Base-by-base conservation (phyloP, 2,113 vertebrate genomes). In the Calypte anna region DNA sequence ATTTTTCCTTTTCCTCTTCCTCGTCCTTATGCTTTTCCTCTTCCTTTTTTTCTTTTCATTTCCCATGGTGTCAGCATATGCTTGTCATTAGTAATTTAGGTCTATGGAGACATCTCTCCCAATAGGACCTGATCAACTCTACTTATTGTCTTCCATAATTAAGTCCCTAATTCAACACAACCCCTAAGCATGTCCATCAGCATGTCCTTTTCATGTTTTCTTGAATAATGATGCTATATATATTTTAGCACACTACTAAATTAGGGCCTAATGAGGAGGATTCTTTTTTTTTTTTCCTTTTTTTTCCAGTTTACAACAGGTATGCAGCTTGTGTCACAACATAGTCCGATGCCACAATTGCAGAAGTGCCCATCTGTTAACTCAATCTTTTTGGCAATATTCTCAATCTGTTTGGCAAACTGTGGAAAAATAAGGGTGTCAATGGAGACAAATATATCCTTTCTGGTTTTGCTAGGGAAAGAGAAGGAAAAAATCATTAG, bases 81-180 rank as follows among this genome's bases (percentile, higher is more conserved):
- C 28, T 31, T 69, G 5, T 31, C 63, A 59, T 77, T 88, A 91
- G 46, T 12, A 23, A 62, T n/a, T 83, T 48, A 44, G 25, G n/a
- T 83, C 63, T 48, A 14, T 36, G 13, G 82, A 24, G 33, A 62
- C 15, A 11, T 12, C 54, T 90, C 55, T 91, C 58, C 50, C 86
- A 82, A 90, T 66, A 93, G 10, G 43, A 94, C 38, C 46, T 74
- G 59, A 93, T 95, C 31, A 86, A 36, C 55, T 90, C 64, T 69
- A 51, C 44, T 74, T 44, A 76, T 88, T 91, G 55, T 69, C 90
- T 88, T 86, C 93, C 0, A 0, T 70, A 85, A 86, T 86, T 89
- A 88, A 83, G 48, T 86, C 48, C 25, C 25, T 91, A 95, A 89
- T 94, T 94, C 91, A 93, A 86, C 67, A 50, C 50, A 86, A 69